A percentile compares a stretch with the other conserved stretches of the same genome.
phyloP scores from a whole-genome alignment of 2,888 invertebrate species.

The Hirudinaria manillensis region DNA sequence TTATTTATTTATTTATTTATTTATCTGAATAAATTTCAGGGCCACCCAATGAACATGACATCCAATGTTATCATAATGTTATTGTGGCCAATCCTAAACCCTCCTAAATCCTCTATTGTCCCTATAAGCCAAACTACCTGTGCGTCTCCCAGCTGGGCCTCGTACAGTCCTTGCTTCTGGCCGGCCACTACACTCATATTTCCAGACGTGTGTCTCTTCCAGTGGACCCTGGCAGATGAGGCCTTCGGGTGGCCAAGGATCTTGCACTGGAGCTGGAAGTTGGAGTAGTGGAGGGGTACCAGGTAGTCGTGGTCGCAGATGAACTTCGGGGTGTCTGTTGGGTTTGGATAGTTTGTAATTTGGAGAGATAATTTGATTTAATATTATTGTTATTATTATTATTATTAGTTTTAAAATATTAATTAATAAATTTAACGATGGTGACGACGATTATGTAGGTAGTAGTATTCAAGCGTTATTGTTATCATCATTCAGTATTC shows the following conservation, averaged over 20 bases:
- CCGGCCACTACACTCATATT: conserved; percentile 7
- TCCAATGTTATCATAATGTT: too few relatives aligned
- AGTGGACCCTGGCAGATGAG: conserved; percentile 2
- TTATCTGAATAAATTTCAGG: too few relatives aligned
- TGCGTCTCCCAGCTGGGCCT: background rate
- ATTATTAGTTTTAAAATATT: too few relatives aligned
- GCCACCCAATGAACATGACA: too few relatives aligned
- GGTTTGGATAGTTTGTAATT: background rate
- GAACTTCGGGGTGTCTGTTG: conserved; percentile 29
- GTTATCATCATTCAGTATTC: too few relatives aligned
- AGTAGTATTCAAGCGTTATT: too few relatives aligned
- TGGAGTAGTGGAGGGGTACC: conserved; percentile 15
- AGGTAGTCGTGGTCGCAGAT: conserved; percentile 16
- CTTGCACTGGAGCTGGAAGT: conserved; percentile 24
- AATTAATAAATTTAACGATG: background rate
- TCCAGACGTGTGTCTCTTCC: conserved; percentile 13
- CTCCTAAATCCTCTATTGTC: too few relatives aligned
- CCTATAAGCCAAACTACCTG: background rate
- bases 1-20: too few relatives aligned
- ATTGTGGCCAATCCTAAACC: too few relatives aligned
- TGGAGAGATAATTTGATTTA: background rate
- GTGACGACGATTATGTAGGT: too few relatives aligned
- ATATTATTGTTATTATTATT: too few relatives aligned
- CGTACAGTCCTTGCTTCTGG: conserved; percentile 1
- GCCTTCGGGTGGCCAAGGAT: conserved; percentile 23